These are phyloP conservation scores for Nematostella vectensis DNA, from an alignment of 92 coral and sea anemone genomes.

Conservation along the genomic window DNA sequence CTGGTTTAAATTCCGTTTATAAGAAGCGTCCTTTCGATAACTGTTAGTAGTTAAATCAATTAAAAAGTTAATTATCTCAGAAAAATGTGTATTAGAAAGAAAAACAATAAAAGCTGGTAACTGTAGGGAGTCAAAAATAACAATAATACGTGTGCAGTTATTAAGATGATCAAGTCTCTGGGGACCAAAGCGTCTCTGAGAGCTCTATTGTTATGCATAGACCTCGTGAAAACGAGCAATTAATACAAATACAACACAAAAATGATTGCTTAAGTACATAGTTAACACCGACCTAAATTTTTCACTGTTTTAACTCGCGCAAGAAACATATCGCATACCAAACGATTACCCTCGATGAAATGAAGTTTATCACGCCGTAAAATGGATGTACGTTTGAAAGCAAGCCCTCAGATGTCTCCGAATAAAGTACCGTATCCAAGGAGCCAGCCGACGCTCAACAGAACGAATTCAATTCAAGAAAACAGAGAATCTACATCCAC, in stretches of 20 bases:
- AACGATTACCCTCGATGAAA: no score
- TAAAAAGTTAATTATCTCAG: no score
- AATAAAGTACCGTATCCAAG: not conserved
- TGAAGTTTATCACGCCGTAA: no score
- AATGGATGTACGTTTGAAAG: not conserved
- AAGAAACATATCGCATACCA: not conserved
- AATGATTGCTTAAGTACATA: slow-evolving; percentile 54
- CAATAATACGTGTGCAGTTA: not conserved
- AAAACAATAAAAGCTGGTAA: no score
- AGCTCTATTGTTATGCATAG: not conserved
- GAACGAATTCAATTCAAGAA: not conserved
- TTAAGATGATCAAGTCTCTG: not conserved
- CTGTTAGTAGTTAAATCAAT: not conserved
- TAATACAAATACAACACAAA: slow-evolving; percentile 31
- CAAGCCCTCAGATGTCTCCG: not conserved
- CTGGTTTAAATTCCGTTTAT: not conserved
- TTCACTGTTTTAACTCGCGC: not conserved
- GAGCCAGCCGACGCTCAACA: not conserved
- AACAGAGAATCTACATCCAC: not conserved
- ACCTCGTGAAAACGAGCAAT: slow-evolving; percentile 14
- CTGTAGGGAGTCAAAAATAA: no score
- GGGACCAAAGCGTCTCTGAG: not conserved
- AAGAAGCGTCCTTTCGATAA: not conserved
- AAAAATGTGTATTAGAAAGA: no score
- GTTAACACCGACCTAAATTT: slow-evolving; percentile 1